These are phyloP conservation scores for Drosophila prolongata DNA, from an alignment of 2,888 invertebrate genomes.

Conservation along the genomic window DNA sequence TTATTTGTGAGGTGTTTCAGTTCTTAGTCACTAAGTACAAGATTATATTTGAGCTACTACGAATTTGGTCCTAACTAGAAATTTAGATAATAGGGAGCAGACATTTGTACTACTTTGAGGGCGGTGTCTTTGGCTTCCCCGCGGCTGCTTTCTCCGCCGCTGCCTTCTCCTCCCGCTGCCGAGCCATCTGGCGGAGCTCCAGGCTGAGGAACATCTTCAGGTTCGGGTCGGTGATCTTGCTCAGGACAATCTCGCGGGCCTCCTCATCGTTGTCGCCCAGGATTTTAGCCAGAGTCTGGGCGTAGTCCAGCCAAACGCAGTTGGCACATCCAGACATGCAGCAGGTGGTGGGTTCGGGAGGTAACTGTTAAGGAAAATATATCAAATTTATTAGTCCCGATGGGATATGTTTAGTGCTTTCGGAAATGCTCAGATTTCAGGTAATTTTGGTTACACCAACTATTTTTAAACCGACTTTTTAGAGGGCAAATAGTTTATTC, in stretches of 20 bases:
- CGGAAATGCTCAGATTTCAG: background rate
- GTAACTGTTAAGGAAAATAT: constrained; percentile 68
- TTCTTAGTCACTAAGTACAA: constrained; percentile 35
- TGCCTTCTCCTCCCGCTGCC: constrained; percentile 33
- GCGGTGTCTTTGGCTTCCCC: constrained; percentile 30
- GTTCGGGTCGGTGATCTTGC: constrained; percentile 91
- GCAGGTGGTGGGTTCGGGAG: constrained; percentile 90
- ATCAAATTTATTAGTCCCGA: background rate
- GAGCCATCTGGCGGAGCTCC: constrained; percentile 87
- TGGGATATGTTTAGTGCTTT: too few species aligned
- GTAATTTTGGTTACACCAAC: too few species aligned
- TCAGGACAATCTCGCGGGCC: constrained; percentile 89
- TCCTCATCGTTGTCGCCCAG: constrained; percentile 89
- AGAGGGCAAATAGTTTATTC: too few species aligned
- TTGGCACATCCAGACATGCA: constrained; percentile 97
- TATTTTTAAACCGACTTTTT: too few species aligned
- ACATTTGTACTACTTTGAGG: constrained; percentile 38
- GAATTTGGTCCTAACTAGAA: constrained; percentile 34
- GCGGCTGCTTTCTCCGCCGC: constrained; percentile 13
- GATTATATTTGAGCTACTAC: constrained; percentile 34
- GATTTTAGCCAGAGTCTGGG: constrained; percentile 89
- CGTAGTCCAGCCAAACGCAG: constrained; percentile 97
- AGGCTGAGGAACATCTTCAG: constrained; percentile 92
- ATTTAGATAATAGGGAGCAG: background rate
- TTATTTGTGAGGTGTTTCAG: constrained; percentile 39